Percentiles rank a stretch among this genome's conserved stretches.
Conservation (phyloP, 2,888 invertebrate species). For the Caenorhabditis plicata region DNA sequence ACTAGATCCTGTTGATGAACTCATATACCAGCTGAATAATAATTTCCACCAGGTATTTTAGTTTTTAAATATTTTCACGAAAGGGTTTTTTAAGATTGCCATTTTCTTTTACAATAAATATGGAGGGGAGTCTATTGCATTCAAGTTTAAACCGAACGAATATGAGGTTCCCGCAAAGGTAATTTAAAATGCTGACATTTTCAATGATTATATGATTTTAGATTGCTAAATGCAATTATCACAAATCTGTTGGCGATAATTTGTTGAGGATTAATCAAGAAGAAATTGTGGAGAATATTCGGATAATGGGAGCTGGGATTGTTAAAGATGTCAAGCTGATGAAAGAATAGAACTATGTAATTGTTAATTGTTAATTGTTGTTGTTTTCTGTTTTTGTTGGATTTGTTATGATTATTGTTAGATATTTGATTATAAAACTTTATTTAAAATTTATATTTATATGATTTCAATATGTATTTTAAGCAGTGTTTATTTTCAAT, state of each 20-base stretch:
- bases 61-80: not conserved
- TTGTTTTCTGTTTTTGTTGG: conserved; percentile 6
- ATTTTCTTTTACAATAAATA: conserved; percentile 85
- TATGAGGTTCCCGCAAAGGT: conserved; percentile 37
- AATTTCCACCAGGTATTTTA: conserved; percentile 68
- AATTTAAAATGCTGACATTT: not conserved
- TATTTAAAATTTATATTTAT: not conserved
- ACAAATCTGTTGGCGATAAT: conserved; percentile 14
- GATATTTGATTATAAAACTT: not conserved
- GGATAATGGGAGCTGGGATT: conserved; percentile 36
- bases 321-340: conserved; percentile 15
- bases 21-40: conserved; percentile 74
- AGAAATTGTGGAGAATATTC: conserved; percentile 41
- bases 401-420: conserved; percentile 1
- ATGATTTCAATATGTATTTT: too few relatives aligned
- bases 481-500: too few relatives aligned
- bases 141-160: conserved; percentile 39
- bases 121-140: conserved; percentile 73
- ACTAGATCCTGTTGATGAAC: conserved; percentile 77
- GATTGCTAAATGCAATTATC: conserved; percentile 31
- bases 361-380: too few relatives aligned
- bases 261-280: conserved; percentile 23
- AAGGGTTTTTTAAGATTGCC: conserved; percentile 68
- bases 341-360: not conserved
- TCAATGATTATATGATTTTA: conserved; percentile 3